A percentile compares a stretch with the other conserved stretches of the same genome.
Evolutionary conservation across 1,140 invertebrate genomes (phyloP).

Genomic region (Philopotamus ludificatus): DNA sequence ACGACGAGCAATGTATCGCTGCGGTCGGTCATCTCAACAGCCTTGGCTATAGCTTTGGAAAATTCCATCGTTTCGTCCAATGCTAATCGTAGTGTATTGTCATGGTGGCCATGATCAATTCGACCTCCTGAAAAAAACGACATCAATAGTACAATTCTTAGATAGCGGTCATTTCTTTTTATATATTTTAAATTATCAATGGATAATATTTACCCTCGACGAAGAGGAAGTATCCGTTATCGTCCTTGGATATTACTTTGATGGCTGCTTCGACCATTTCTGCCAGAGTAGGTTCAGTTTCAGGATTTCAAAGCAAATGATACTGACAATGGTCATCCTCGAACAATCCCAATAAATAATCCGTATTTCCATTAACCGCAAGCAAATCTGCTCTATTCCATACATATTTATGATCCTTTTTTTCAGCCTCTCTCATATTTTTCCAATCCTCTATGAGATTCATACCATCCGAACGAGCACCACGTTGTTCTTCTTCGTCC

Average conservation of each 20-base stretch:
- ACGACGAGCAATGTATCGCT: slow-evolving; percentile 66
- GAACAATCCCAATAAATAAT: slow-evolving; percentile 55
- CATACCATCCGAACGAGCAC: slow-evolving; percentile 49
- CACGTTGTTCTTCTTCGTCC: slow-evolving; percentile 54
- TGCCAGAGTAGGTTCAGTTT: slow-evolving; percentile 63
- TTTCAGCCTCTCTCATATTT: slow-evolving; percentile 42
- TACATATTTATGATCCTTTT: slow-evolving; percentile 56
- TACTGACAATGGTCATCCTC: slow-evolving; percentile 56
- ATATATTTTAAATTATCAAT: not conserved
- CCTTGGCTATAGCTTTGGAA: slow-evolving; percentile 58
- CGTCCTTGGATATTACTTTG: slow-evolving; percentile 66
- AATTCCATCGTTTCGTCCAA: slow-evolving; percentile 65
- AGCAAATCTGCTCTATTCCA: slow-evolving; percentile 60
- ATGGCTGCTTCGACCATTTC: slow-evolving; percentile 84
- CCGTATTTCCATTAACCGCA: slow-evolving; percentile 43
- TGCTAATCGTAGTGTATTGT: slow-evolving; percentile 57
- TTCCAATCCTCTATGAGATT: slow-evolving; percentile 58
- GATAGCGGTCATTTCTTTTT: not conserved
- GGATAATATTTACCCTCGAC: slow-evolving; percentile 59
- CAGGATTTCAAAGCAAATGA: slow-evolving; percentile 56
- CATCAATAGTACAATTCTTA: not conserved
- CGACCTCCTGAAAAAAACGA: slow-evolving; percentile 48
- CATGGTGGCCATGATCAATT: slow-evolving; percentile 67
- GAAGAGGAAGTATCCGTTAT: slow-evolving; percentile 69
- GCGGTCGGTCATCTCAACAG: slow-evolving; percentile 54